Conservation (phyloP, 2,888 invertebrate species). For the Branchellion lobata region DNA sequence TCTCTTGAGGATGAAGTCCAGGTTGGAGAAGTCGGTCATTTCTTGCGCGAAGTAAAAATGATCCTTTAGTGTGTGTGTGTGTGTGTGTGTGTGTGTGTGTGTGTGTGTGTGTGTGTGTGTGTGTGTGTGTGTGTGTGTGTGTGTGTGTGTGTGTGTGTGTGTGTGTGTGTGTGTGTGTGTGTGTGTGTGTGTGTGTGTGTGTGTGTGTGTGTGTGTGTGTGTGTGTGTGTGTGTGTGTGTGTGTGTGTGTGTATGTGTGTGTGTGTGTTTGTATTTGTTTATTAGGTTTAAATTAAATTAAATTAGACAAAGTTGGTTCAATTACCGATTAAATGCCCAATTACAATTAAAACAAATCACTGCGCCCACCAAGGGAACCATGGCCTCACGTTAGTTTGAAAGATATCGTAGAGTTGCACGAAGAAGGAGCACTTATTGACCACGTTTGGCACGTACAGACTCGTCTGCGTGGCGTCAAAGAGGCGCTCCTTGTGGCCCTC, state of each 20-base stretch:
- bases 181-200: too few species aligned
- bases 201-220: too few species aligned
- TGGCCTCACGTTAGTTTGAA: background rate
- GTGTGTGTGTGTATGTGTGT: too few species aligned
- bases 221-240: too few species aligned
- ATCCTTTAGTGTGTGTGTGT: background rate
- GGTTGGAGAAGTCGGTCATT: background rate
- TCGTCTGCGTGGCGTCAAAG: background rate
- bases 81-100: background rate
- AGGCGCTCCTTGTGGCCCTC: background rate
- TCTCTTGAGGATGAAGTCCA: background rate
- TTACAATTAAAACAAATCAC: too few species aligned
- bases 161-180: background rate
- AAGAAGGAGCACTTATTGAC: slow-evolving; percentile 15
- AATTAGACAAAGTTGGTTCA: too few species aligned
- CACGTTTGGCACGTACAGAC: background rate
- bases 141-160: background rate
- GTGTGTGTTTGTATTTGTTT: too few species aligned
- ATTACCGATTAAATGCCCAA: too few species aligned
- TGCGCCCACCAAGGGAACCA: too few species aligned
- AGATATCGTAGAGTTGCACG: background rate
- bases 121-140: background rate
- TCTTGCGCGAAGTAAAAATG: slow-evolving; percentile 15
- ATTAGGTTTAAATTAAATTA: too few species aligned
- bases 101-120: background rate